phyloP scores from a whole-genome alignment of 2,888 invertebrate species.

The Elysia crispata region DNA sequence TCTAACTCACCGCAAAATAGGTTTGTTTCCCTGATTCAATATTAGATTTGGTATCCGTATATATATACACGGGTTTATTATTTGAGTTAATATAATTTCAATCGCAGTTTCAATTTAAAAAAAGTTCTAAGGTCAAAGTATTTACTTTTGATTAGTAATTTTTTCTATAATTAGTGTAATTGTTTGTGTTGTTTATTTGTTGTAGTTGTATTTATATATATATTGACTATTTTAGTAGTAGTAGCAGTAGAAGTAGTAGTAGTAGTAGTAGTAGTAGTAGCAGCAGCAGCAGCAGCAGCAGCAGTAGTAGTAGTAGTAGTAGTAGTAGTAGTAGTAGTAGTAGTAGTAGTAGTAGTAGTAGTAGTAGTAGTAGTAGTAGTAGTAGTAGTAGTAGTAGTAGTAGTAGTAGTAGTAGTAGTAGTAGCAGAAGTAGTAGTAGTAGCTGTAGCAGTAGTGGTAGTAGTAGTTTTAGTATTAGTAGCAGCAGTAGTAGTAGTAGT shows the following conservation, averaged over 20 bases:
- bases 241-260: not conserved
- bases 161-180: no score
- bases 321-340: constrained; percentile 1
- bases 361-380: not conserved
- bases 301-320: not conserved
- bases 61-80: no score
- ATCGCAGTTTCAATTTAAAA: no score
- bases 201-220: no score
- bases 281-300: not conserved
- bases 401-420: constrained; percentile 3
- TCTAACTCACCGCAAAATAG: no score
- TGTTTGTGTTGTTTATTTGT: no score
- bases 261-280: not conserved
- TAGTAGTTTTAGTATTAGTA: not conserved
- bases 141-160: no score
- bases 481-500: not conserved
- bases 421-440: not conserved
- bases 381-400: constrained; percentile 1
- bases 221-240: no score
- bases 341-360: constrained; percentile 3
- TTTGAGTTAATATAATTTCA: no score
- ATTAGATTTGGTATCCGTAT: no score
- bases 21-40: no score
- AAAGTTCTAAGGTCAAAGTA: no score
- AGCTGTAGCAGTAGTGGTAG: not conserved